These are phyloP conservation scores for Euglossa dilemma DNA, from an alignment of 1,140 invertebrate genomes.

Conservation along the genomic window DNA sequence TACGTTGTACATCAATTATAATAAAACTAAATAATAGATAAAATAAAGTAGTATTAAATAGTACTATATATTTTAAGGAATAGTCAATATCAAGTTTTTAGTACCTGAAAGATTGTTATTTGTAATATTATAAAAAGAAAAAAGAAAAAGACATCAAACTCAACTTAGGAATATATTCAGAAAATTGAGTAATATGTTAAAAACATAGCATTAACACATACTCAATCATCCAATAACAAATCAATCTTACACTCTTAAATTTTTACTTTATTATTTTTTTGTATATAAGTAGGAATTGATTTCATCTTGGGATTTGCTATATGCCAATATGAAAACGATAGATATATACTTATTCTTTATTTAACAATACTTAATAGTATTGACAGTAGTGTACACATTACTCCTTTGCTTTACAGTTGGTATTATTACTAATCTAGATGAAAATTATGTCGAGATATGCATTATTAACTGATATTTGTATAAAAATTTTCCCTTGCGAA, in stretches of 20 bases:
- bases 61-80: neutral
- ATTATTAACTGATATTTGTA: slow-evolving; percentile 58
- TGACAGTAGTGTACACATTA: slow-evolving; percentile 57
- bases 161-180: neutral
- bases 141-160: neutral
- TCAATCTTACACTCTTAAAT: neutral
- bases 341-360: slow-evolving; percentile 56
- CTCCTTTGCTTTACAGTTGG: slow-evolving; percentile 51
- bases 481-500: slow-evolving; percentile 52
- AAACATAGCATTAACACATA: neutral
- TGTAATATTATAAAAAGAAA: neutral
- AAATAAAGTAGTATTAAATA: neutral
- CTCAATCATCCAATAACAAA: neutral
- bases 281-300: neutral
- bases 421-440: slow-evolving; percentile 54
- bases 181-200: neutral
- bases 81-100: neutral
- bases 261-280: slow-evolving; percentile 9
- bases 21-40: slow-evolving; percentile 11
- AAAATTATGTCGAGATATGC: slow-evolving; percentile 42
- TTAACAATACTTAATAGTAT: slow-evolving; percentile 58
- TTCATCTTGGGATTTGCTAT: slow-evolving; percentile 9
- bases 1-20: neutral
- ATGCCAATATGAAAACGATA: slow-evolving; percentile 28
- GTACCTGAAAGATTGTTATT: neutral